phyloP scores from a whole-genome alignment of 2,888 invertebrate genomes.

The Spilarctia lutea region DNA sequence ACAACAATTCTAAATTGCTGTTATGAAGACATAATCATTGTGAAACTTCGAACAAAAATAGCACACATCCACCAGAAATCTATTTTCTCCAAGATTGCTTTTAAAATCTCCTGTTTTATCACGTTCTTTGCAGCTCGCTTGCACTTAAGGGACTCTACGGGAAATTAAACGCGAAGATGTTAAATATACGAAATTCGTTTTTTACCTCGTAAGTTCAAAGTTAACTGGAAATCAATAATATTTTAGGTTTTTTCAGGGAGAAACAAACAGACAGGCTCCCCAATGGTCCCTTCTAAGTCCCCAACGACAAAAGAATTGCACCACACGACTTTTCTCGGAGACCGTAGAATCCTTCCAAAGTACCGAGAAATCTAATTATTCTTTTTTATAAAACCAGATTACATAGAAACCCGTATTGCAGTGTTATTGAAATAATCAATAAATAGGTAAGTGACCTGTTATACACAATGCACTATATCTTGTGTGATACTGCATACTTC shows the following conservation, averaged over 20 bases:
- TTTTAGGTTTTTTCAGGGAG: too few species aligned
- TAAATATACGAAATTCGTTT: too few species aligned
- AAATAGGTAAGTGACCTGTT: constrained; percentile 7
- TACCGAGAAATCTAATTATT: too few species aligned
- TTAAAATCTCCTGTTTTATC: neutral
- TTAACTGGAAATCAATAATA: too few species aligned
- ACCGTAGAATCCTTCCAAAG: too few species aligned
- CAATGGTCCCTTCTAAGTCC: neutral
- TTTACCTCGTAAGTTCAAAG: too few species aligned
- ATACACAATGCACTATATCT: too few species aligned
- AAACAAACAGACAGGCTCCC: neutral
- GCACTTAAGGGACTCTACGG: too few species aligned
- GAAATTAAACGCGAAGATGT: too few species aligned
- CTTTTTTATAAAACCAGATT: neutral
- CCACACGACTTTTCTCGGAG: too few species aligned
- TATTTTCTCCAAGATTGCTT: neutral
- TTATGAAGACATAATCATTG: neutral
- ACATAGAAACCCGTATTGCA: neutral
- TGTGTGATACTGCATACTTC: neutral
- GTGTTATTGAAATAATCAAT: constrained; percentile 1
- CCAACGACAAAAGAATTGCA: neutral
- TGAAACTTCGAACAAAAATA: neutral
- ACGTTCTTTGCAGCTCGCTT: too few species aligned
- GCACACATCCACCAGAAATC: neutral
- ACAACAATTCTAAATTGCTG: neutral